phyloP scores from a whole-genome alignment of 2,888 invertebrate genomes.

The Atethmia centrago region DNA sequence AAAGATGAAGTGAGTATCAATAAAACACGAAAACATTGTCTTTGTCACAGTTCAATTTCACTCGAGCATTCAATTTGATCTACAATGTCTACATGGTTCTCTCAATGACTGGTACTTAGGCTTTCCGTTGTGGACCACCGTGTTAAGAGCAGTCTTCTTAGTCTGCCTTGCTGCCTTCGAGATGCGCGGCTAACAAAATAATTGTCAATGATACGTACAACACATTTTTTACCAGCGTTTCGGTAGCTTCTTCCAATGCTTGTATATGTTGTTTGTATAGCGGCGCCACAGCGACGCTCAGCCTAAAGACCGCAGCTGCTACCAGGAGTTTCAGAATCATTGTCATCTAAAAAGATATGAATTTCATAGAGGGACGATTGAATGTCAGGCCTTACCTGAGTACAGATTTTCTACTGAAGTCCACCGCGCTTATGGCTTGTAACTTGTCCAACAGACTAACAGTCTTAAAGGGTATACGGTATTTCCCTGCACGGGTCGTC shows the following conservation, averaged over 20 bases:
- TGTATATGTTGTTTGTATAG: background rate
- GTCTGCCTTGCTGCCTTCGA: background rate
- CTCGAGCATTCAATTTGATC: background rate
- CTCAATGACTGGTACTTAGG: background rate
- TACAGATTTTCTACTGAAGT: no score
- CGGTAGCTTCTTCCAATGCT: background rate
- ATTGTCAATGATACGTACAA: constrained; percentile 13
- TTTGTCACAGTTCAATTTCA: background rate
- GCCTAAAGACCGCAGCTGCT: background rate
- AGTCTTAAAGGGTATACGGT: no score
- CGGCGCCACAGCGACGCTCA: background rate
- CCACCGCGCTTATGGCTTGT: no score
- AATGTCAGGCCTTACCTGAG: no score
- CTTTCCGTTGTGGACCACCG: background rate
- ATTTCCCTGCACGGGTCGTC: no score
- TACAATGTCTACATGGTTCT: background rate
- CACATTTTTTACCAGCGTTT: background rate
- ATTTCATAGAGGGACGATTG: no score
- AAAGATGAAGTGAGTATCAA: background rate
- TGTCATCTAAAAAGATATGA: background rate
- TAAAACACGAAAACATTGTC: no score
- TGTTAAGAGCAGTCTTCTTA: background rate
- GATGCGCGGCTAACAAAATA: background rate
- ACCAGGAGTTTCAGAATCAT: constrained; percentile 7
- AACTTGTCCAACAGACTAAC: no score